A percentile compares a stretch with the other conserved stretches of the same genome.
phyloP scores from a whole-genome alignment of 2,797 vertebrate genomes.

The Xyrichtys novacula region DNA sequence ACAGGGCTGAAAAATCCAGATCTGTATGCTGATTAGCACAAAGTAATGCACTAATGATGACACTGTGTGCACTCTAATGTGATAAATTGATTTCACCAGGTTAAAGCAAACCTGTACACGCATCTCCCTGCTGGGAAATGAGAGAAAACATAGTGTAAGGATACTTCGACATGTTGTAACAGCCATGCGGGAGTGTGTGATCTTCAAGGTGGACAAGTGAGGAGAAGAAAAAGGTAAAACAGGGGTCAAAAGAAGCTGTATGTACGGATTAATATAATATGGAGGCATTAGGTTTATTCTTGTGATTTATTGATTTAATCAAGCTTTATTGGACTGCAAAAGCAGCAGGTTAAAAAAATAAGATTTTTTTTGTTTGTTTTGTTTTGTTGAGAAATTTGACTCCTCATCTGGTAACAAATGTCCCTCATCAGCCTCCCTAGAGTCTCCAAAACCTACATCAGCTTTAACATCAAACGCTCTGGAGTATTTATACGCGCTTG shows the following conservation, averaged over 20 bases:
- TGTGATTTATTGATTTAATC: constrained; percentile 9
- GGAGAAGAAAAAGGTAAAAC: constrained; percentile 50
- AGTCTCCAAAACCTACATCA: constrained; percentile 57
- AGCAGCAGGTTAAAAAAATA: not conserved
- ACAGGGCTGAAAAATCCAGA: constrained; percentile 25
- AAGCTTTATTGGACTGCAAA: constrained; percentile 8
- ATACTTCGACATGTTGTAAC: constrained; percentile 52
- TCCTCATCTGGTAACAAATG: constrained; percentile 66
- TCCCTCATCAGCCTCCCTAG: constrained; percentile 62
- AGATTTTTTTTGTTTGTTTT: no score
- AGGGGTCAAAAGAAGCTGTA: constrained; percentile 36
- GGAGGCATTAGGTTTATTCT: constrained; percentile 12
- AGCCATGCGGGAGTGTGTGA: constrained; percentile 23
- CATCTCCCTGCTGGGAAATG: constrained; percentile 12
- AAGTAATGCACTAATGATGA: constrained; percentile 59
- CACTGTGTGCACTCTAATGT: constrained; percentile 51
- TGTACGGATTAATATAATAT: constrained; percentile 3
- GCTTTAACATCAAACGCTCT: constrained; percentile 70
- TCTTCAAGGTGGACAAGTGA: constrained; percentile 8
- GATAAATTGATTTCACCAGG: constrained; percentile 64
- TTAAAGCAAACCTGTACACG: constrained; percentile 31
- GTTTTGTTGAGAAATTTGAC: constrained; percentile 62
- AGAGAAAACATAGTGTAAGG: constrained; percentile 15
- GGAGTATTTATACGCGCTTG: constrained; percentile 68
- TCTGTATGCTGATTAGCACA: constrained; percentile 42